Conservation (phyloP, 2,888 invertebrate species). For the Lochmaea capreae region DNA sequence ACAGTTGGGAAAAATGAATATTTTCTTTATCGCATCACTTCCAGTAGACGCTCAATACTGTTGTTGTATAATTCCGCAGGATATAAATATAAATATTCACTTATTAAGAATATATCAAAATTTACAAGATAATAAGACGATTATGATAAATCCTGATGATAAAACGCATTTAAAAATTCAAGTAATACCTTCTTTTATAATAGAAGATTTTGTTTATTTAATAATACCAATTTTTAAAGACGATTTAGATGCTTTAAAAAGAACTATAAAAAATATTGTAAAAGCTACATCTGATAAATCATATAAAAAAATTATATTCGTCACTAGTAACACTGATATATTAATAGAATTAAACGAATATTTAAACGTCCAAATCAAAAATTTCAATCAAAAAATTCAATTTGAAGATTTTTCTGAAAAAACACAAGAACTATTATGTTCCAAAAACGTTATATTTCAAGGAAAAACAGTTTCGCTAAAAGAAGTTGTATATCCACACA, state of each 20-base stretch:
- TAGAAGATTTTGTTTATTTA: not conserved
- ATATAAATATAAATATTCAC: not conserved
- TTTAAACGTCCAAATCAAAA: not conserved
- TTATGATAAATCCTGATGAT: slow-evolving; percentile 5
- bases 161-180: not conserved
- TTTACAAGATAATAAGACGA: not conserved
- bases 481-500: not conserved
- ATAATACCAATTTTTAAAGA: not conserved
- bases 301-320: not conserved
- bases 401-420: slow-evolving; percentile 1
- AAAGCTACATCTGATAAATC: not conserved
- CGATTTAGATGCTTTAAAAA: not conserved
- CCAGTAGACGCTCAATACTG: not conserved
- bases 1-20: not conserved
- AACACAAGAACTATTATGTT: not conserved
- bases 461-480: not conserved
- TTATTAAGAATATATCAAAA: not conserved
- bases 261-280: not conserved
- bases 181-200: not conserved
- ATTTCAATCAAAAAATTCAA: not conserved
- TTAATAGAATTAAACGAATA: not conserved
- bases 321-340: not conserved
- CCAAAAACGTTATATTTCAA: not conserved
- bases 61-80: not conserved
- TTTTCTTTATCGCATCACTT: not conserved